Evolutionary conservation across 2,888 invertebrate genomes (phyloP).

Genomic region (Drosophila falleni): DNA sequence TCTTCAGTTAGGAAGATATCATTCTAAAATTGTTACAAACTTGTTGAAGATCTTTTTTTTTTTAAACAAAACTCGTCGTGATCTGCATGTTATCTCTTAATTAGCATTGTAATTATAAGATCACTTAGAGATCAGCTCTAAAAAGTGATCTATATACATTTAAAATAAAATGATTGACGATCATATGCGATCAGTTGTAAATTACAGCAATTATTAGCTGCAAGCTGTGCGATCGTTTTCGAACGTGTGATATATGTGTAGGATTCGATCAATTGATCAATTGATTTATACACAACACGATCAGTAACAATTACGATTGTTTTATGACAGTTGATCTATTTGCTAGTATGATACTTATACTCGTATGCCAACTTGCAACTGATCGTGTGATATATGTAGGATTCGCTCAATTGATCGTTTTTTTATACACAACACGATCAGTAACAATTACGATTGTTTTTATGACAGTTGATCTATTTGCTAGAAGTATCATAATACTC

Average conservation of each 20-base stretch:
- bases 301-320: slow-evolving; percentile 11
- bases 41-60: neutral
- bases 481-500: too few species aligned
- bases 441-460: slow-evolving; percentile 12
- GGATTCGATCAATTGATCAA: neutral
- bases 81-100: too few species aligned
- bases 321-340: neutral
- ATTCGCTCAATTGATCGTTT: neutral
- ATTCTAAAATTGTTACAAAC: too few species aligned
- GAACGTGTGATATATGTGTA: neutral
- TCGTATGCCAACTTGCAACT: neutral
- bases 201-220: slow-evolving; percentile 2
- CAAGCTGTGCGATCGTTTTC: neutral
- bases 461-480: neutral
- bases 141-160: neutral
- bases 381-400: slow-evolving; percentile 10
- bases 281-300: slow-evolving; percentile 5
- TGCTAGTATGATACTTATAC: too few species aligned
- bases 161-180: slow-evolving; percentile 5
- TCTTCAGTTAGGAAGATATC: too few species aligned
- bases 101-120: too few species aligned
- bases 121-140: neutral
- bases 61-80: neutral
- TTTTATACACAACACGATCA: slow-evolving; percentile 6
- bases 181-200: neutral